phyloP scores from a whole-genome alignment of 2,113 vertebrate species.

The Etheostoma cragini region DNA sequence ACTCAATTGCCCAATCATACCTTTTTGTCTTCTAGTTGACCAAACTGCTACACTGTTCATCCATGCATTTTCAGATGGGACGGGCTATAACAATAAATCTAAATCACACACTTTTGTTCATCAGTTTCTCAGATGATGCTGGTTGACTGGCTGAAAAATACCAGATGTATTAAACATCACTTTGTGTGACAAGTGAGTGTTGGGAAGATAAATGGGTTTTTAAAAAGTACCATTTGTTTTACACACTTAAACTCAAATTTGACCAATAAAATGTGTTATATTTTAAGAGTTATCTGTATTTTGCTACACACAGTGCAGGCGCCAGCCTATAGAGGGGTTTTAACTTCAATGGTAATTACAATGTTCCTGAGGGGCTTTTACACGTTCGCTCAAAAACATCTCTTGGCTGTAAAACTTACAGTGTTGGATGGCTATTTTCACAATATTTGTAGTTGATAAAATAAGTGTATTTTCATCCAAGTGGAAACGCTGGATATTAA shows the following conservation, averaged over 20 bases:
- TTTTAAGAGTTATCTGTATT: not conserved
- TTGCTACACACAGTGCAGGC: not conserved
- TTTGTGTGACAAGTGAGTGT: not conserved
- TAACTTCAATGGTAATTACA: not conserved
- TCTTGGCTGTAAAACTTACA: not conserved
- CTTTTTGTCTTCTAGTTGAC: constrained; percentile 29
- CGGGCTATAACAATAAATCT: not conserved
- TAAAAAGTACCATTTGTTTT: not conserved
- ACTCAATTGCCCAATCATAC: not conserved
- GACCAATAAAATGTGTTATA: not conserved
- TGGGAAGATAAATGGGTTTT: not conserved
- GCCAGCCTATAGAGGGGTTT: not conserved
- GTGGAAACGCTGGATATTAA: not conserved
- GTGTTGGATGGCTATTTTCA: not conserved
- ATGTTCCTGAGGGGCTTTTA: not conserved
- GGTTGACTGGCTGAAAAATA: not conserved
- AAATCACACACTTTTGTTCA: not conserved
- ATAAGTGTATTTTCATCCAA: not conserved
- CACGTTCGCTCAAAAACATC: not conserved
- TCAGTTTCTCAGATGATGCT: not conserved
- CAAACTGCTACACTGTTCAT: not conserved
- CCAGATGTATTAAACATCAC: not conserved
- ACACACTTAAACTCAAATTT: not conserved
- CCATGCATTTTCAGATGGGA: not conserved
- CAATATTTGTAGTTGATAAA: not conserved